phyloP scores from a whole-genome alignment of 1,140 invertebrate species.

The Dryas iulia region DNA sequence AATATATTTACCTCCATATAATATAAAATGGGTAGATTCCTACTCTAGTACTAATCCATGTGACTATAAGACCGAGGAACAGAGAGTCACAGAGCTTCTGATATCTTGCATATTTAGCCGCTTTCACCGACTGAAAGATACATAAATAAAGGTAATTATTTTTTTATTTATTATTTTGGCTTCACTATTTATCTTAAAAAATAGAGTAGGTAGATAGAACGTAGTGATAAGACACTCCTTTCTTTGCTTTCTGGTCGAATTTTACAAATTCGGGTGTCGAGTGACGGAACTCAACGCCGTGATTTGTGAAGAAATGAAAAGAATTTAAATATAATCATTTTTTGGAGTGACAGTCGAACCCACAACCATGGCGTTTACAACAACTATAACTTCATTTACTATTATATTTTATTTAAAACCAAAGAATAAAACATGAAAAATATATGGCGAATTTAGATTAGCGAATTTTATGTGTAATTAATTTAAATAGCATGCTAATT shows the following conservation, averaged over 20 bases:
- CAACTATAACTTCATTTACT: no score
- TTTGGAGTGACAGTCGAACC: no score
- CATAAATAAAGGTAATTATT: background rate
- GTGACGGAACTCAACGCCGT: no score
- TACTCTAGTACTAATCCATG: conserved; percentile 93
- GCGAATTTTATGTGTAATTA: background rate
- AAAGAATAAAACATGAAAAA: background rate
- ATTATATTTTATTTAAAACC: no score
- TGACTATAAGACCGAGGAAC: conserved; percentile 92
- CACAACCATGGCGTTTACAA: no score
- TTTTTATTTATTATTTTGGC: background rate
- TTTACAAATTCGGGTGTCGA: no score
- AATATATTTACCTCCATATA: conserved; percentile 84
- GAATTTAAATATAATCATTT: no score
- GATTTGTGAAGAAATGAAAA: no score
- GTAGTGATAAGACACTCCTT: no score
- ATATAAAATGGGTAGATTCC: conserved; percentile 94
- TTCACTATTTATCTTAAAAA: no score
- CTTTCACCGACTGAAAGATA: conserved; percentile 88
- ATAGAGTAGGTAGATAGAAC: no score
- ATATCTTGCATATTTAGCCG: conserved; percentile 94
- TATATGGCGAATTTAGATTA: background rate
- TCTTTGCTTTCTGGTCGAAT: no score
- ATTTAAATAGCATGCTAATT: background rate
- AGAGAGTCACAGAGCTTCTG: conserved; percentile 92